These are phyloP conservation scores for Tuta absoluta DNA, from an alignment of 2,888 invertebrate genomes.

Conservation along the genomic window DNA sequence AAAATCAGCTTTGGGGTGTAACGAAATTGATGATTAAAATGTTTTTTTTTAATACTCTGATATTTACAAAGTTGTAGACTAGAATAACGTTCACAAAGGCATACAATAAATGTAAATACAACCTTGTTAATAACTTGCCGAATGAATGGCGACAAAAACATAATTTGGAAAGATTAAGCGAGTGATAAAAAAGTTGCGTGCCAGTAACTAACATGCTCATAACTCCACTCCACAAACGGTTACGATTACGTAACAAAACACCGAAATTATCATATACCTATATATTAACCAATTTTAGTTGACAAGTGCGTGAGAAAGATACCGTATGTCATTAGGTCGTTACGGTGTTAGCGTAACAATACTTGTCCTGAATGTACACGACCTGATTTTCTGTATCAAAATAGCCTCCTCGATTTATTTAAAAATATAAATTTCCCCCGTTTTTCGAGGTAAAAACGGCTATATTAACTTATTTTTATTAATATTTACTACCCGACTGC, in stretches of 20 bases:
- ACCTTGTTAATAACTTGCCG: not conserved
- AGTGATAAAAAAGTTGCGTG: constrained; percentile 9
- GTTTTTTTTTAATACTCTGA: too few relatives aligned
- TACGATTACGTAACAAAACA: not conserved
- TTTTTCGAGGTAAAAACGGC: too few relatives aligned
- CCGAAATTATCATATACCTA: not conserved
- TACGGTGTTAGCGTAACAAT: not conserved
- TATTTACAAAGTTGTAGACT: too few relatives aligned
- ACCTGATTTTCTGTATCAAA: too few relatives aligned
- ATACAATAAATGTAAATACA: not conserved
- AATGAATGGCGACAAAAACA: not conserved
- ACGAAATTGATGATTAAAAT: too few relatives aligned
- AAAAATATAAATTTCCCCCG: too few relatives aligned
- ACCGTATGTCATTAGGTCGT: not conserved
- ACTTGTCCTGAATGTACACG: not conserved
- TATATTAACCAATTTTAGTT: not conserved
- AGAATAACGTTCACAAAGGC: too few relatives aligned
- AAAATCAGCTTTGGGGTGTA: too few relatives aligned
- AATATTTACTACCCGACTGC: too few relatives aligned
- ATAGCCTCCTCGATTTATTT: too few relatives aligned
- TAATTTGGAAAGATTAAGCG: constrained; percentile 8
- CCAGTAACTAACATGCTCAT: not conserved
- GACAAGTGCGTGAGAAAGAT: not conserved
- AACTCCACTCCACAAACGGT: not conserved
- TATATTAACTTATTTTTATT: too few relatives aligned